Evolutionary conservation across 2,888 invertebrate species (phyloP).

Genomic region (Pseudanteris insignis): DNA sequence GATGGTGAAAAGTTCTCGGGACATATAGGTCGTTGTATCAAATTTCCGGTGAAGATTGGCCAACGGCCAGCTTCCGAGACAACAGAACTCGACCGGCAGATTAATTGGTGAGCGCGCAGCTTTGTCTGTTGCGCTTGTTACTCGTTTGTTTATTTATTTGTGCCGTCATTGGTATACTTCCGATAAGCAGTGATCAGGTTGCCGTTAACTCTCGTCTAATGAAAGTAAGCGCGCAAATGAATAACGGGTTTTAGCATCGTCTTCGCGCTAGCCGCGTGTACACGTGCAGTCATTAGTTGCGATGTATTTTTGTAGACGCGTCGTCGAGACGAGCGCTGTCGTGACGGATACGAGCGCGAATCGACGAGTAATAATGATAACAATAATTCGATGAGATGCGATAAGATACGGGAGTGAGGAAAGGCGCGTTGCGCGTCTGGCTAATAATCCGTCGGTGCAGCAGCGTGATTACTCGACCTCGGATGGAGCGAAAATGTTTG

Average conservation of each 20-base stretch:
- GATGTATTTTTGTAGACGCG: not conserved
- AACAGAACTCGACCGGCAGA: conserved; percentile 50
- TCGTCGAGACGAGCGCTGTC: no score
- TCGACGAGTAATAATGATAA: no score
- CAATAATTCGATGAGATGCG: conserved; percentile 43
- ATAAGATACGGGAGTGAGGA: conserved; percentile 49
- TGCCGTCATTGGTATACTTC: no score
- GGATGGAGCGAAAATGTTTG: conserved; percentile 33
- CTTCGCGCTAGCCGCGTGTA: no score
- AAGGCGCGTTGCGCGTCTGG: conserved; percentile 46
- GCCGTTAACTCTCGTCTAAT: no score
- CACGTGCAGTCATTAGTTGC: no score
- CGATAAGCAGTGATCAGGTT: no score
- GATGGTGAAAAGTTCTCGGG: conserved; percentile 32
- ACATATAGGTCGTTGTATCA: conserved; percentile 46
- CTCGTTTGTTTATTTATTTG: no score
- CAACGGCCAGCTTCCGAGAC: conserved; percentile 47
- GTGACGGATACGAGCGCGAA: no score
- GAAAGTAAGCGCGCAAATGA: no score
- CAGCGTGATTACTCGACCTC: conserved; percentile 43
- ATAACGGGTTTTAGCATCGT: no score
- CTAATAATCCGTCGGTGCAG: conserved; percentile 48
- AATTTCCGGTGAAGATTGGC: conserved; percentile 50
- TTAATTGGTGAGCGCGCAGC: conserved; percentile 54
- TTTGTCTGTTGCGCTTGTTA: conserved; percentile 44